Evolutionary conservation across 2,888 invertebrate species (phyloP), one percentile per base, ranked within the genome.

Genomic region (Clitarchus hookeri): DNA sequence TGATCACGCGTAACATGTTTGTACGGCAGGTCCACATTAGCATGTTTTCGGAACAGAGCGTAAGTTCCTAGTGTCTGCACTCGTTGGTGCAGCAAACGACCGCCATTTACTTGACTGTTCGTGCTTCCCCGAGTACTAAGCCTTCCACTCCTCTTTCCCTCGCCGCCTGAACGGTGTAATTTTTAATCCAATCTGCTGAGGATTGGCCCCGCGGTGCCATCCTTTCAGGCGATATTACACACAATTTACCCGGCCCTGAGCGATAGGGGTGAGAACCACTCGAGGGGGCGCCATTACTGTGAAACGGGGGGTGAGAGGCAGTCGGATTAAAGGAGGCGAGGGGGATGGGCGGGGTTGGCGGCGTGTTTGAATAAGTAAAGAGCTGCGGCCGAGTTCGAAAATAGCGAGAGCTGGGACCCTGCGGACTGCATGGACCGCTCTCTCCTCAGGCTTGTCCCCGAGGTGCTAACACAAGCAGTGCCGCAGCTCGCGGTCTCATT

Each of bases 141-240:
- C 23, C 65, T 65, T 65, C 65, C 65, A 23, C n/a, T n/a, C 65
- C 65, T 23, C 65, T n/a, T 8, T n/a, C 65, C 65, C n/a, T n/a
- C 65, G 13, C 6, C n/a, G 8, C 6, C 65, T 19, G 65, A 65
- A 65, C 65, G 65, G 65, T n/a, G 65, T 65, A 65, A 65, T 65
- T 65, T 65, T 65, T 65, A 65, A 65, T 65, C 65, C 65, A 65
- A 65, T 65, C 65, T 65, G 13, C 65, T 65, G 13, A 65, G 65
- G 65, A 65, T 65, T 65, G 65, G 65, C n/a, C 65, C 65, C 65
- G 65, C 65, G 65, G 65, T 65, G 65, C 65, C 65, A 65, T 65
- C 65, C 65, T 65, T 65, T 65, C 65, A 65, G 65, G 65, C 65
- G 65, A 65, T 65, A 65, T 65, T 65, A 65, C 65, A 65, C 65